phyloP scores from a whole-genome alignment of 2,113 vertebrate species.

The Synchiropus splendidus region DNA sequence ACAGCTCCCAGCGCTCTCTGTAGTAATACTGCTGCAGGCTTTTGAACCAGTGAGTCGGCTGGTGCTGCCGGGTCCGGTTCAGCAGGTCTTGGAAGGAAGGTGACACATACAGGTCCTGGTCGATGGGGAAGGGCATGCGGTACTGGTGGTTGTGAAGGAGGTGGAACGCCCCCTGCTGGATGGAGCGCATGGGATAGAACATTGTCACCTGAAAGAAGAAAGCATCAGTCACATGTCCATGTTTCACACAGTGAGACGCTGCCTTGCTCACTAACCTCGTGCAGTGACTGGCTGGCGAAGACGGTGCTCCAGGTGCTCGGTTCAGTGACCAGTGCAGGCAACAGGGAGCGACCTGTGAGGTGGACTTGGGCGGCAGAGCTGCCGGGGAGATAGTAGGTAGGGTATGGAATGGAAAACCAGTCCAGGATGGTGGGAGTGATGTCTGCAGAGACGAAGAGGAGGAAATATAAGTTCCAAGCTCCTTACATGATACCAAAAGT shows the following conservation, averaged over 20 bases:
- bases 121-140: conserved; percentile 89
- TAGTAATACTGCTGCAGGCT: conserved; percentile 84
- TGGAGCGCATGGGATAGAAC: conserved; percentile 86
- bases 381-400: conserved; percentile 76
- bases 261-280: conserved; percentile 63
- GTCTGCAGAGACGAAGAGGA: conserved; percentile 56
- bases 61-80: conserved; percentile 66
- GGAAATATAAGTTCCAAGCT: too few species aligned
- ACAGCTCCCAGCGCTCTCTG: conserved; percentile 89
- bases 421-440: conserved; percentile 87
- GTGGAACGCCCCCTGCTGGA: conserved; percentile 67
- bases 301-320: conserved; percentile 71
- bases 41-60: conserved; percentile 81
- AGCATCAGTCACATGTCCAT: neutral
- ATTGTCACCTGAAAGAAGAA: conserved; percentile 75
- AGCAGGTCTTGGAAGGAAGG: conserved; percentile 93
- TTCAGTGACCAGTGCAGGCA: conserved; percentile 74
- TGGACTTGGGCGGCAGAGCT: conserved; percentile 33
- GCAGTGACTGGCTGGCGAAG: conserved; percentile 84
- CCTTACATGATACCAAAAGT: too few species aligned
- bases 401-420: conserved; percentile 92
- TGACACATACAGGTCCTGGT: conserved; percentile 91
- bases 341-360: conserved; percentile 82
- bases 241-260: neutral
- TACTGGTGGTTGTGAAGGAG: conserved; percentile 88